Conservation (phyloP, 2,113 vertebrate genomes). For the Athene noctua region DNA sequence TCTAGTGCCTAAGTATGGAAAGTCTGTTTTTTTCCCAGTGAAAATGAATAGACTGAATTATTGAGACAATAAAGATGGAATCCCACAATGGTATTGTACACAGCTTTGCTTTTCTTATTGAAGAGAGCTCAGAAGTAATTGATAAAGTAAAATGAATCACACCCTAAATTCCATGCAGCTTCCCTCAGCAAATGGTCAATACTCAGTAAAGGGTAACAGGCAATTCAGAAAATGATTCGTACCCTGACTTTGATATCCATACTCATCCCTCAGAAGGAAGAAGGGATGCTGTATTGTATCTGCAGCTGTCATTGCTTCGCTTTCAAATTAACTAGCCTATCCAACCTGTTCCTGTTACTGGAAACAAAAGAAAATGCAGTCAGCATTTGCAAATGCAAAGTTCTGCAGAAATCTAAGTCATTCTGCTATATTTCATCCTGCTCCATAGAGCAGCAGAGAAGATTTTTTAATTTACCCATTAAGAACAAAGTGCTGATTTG, state of each 20-base stretch:
- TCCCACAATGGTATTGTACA: neutral
- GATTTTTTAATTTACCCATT: neutral
- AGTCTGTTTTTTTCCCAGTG: neutral
- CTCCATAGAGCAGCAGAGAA: neutral
- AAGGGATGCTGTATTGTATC: neutral
- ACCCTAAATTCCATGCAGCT: neutral
- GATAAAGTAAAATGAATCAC: neutral
- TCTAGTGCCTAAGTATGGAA: neutral
- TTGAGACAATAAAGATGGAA: neutral
- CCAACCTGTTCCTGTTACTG: neutral
- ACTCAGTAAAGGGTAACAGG: neutral
- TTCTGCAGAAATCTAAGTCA: neutral
- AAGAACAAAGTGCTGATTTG: slow-evolving; percentile 21
- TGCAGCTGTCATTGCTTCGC: neutral
- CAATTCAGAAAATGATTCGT: neutral
- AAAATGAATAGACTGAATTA: neutral
- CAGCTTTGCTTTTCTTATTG: neutral
- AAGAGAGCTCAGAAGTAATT: neutral
- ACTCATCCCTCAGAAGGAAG: neutral
- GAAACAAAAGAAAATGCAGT: neutral
- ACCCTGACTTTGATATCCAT: neutral
- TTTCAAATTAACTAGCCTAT: neutral
- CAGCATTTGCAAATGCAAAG: slow-evolving; percentile 10
- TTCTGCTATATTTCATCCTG: neutral
- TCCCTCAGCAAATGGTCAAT: neutral